Evolutionary conservation across 2,888 invertebrate species (phyloP), one percentile per base, ranked within the genome.

Genomic region (Drosophila nigricruria): DNA sequence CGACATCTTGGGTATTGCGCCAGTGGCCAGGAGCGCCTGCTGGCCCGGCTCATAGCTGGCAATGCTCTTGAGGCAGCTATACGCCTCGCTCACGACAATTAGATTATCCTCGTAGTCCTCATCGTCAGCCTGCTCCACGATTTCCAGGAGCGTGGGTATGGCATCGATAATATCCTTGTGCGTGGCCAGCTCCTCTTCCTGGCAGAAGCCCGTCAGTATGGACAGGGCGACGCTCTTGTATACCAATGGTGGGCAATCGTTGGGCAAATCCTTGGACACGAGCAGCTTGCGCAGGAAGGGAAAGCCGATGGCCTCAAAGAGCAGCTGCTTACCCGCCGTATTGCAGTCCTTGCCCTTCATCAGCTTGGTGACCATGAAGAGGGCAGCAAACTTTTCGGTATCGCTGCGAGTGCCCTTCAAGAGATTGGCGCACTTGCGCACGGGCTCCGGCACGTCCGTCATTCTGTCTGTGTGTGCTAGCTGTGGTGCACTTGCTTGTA

Each of bases 191-290:
- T 96, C 96, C 79, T 96, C 95, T 91, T 97, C 96, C 83, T 95
- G 95, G 90, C 97, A 97, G 93, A 98, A 97, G 65, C 96, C 96
- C 1, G 97, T 97, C 40, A 98, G 94, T 64, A 98, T 96, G 9
- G 97, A 97, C 43, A 98, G 93, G 0, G 98, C 98, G 49, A 98
- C 96, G 12, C 97, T 97, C 93, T 97, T 98, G 94, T 97, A 98
- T 40, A 98, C 96, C 66, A 96, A 95, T 0, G 97, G 96, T 5
- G 97, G 97, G 90, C 98, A 98, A 90, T 97, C 98, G 80, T 96
- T 96, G 53, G 97, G 96, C 25, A 96, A 95, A 90, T 95, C 95
- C 81, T 95, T 94, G 77, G 96, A 96, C 47, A 95, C 95, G 32
- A 98, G 93, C 58, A 98, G 93, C 82, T 97, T 96, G 90, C 96